These are phyloP conservation scores for Pheucticus melanocephalus DNA, from an alignment of 2,113 vertebrate genomes.

Conservation along the genomic window DNA sequence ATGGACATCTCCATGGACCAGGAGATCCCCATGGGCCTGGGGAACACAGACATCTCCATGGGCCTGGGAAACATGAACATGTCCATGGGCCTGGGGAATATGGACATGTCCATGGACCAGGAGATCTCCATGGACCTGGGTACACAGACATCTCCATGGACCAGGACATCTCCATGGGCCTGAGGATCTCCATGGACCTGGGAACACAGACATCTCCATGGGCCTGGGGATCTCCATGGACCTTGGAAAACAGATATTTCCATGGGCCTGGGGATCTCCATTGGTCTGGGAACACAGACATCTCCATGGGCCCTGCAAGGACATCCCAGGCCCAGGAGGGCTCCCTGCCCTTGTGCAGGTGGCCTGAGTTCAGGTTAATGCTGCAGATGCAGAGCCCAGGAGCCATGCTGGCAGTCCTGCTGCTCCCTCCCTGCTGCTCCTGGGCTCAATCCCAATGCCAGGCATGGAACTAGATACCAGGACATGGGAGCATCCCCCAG, in stretches of 20 bases:
- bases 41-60: background rate
- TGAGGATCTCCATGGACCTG: too few species aligned
- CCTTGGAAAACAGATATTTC: background rate
- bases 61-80: too few species aligned
- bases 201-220: background rate
- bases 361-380: constrained; percentile 8
- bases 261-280: rapidly evolving
- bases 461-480: background rate
- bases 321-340: rapidly evolving
- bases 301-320: rapidly evolving
- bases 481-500: background rate
- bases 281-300: background rate
- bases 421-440: background rate
- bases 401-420: background rate
- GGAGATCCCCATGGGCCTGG: too few species aligned
- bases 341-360: rapidly evolving
- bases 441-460: background rate
- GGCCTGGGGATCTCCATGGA: too few species aligned
- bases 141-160: rapidly evolving
- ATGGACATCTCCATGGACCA: rapidly evolving
- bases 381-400: background rate
- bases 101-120: background rate
- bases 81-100: background rate
- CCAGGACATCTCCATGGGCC: background rate
- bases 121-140: background rate